Conservation (phyloP, 2,797 vertebrate genomes). For the Prionace glauca region DNA sequence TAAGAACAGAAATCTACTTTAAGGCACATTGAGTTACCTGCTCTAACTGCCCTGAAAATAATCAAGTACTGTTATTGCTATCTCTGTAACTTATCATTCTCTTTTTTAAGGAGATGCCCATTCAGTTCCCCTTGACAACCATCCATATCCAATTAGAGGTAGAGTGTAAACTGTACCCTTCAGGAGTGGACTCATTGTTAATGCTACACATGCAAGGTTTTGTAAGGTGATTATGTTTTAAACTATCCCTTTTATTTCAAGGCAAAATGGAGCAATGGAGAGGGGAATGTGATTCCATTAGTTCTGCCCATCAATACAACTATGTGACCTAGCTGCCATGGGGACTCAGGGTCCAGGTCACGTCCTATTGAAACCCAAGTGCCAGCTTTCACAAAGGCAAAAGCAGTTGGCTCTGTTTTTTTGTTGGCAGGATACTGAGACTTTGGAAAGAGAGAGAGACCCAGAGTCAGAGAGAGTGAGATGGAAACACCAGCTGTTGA, state of each 20-base stretch:
- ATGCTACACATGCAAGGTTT: neutral
- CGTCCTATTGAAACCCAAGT: neutral
- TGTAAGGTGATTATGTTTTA: neutral
- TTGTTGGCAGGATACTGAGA: neutral
- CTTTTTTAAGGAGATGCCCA: neutral
- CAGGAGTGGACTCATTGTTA: neutral
- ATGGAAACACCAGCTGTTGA: too few relatives aligned
- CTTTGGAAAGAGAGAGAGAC: neutral
- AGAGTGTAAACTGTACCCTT: neutral
- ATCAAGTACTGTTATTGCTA: neutral
- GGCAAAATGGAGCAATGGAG: neutral
- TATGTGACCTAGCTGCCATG: neutral
- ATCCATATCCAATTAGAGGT: neutral
- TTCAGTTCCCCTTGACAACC: neutral
- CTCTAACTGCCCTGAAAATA: neutral
- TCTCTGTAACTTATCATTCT: neutral
- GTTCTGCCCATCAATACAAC: neutral
- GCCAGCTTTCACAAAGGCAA: neutral
- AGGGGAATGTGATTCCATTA: neutral
- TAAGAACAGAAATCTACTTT: neutral
- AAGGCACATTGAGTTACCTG: neutral
- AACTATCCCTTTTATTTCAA: neutral
- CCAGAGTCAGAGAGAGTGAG: neutral
- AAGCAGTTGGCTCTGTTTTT: neutral
- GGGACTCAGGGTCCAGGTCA: neutral